Percentiles rank a stretch among this genome's conserved stretches.
These are phyloP conservation scores for Clostera curtula DNA, from an alignment of 2,888 invertebrate species.

Conservation along the genomic window DNA sequence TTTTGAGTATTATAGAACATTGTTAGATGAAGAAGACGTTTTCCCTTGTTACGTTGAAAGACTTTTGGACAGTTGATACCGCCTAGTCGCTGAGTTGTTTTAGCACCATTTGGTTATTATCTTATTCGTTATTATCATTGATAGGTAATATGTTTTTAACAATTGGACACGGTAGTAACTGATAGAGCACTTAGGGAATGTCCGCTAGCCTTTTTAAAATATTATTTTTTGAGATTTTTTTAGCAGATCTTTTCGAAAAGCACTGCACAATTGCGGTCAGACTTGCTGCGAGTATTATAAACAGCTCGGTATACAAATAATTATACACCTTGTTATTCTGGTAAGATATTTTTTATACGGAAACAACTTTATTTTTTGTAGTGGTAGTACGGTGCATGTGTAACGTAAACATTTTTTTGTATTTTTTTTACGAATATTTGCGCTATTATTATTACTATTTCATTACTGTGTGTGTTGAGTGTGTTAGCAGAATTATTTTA, in stretches of 20 bases:
- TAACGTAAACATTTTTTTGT: slow-evolving; percentile 40
- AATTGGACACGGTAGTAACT: slow-evolving; percentile 69
- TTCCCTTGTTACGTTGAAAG: slow-evolving; percentile 29
- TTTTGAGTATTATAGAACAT: slow-evolving; percentile 57
- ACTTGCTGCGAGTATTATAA: slow-evolving; percentile 63
- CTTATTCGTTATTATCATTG: slow-evolving; percentile 67
- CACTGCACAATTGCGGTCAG: slow-evolving; percentile 33
- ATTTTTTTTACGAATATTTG: slow-evolving; percentile 55
- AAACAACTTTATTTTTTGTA: slow-evolving; percentile 67
- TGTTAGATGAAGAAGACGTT: slow-evolving; percentile 29
- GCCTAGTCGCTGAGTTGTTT: slow-evolving; percentile 73
- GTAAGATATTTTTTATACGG: slow-evolving; percentile 70
- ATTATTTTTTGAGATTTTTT: slow-evolving; percentile 58
- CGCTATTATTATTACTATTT: slow-evolving; percentile 62
- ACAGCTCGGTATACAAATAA: slow-evolving; percentile 63
- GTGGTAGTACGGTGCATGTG: slow-evolving; percentile 72
- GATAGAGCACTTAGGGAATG: slow-evolving; percentile 63
- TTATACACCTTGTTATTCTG: slow-evolving; percentile 70
- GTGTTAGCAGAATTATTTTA: slow-evolving; percentile 73
- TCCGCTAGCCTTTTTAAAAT: slow-evolving; percentile 66
- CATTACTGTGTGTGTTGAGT: slow-evolving; percentile 71
- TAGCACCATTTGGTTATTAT: slow-evolving; percentile 67
- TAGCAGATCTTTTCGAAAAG: slow-evolving; percentile 33
- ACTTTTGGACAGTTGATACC: slow-evolving; percentile 44
- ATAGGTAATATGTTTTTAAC: slow-evolving; percentile 50